phyloP scores from a whole-genome alignment of 2,113 vertebrate genomes.

The Pedetes capensis region DNA sequence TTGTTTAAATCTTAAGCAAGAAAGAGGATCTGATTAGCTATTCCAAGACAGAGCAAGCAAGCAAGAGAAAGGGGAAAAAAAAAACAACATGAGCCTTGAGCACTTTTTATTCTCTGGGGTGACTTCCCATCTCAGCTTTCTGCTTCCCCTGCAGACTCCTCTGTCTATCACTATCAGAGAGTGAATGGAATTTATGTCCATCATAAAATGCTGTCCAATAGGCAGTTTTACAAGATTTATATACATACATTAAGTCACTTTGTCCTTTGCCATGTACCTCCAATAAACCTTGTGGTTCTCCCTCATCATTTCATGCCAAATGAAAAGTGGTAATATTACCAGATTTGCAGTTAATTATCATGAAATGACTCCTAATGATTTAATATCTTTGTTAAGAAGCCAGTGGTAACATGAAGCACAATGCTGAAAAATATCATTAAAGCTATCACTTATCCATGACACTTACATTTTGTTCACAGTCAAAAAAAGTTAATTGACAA shows the following conservation, averaged over 20 bases:
- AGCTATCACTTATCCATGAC: conserved; percentile 75
- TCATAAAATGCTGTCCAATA: conserved; percentile 71
- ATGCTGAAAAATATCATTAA: conserved; percentile 74
- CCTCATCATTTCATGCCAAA: conserved; percentile 70
- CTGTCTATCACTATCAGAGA: conserved; percentile 67
- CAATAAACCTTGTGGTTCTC: conserved; percentile 68
- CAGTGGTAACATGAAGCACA: conserved; percentile 53
- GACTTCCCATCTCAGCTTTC: conserved; percentile 64
- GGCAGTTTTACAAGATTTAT: conserved; percentile 75
- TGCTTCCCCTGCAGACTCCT: conserved; percentile 70
- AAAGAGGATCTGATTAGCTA: conserved; percentile 56
- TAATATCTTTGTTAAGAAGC: conserved; percentile 71
- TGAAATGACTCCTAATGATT: conserved; percentile 76
- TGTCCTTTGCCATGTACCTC: conserved; percentile 65
- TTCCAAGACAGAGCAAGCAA: neutral
- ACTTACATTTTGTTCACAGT: conserved; percentile 78
- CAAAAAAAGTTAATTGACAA: conserved; percentile 73
- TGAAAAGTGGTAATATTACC: conserved; percentile 72
- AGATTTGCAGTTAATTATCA: conserved; percentile 79
- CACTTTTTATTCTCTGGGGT: conserved; percentile 47
- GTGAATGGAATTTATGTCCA: conserved; percentile 70
- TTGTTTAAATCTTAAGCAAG: conserved; percentile 70
- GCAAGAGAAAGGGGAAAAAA: neutral
- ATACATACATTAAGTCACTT: conserved; percentile 70
- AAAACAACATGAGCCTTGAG: neutral